phyloP scores from a whole-genome alignment of 1,140 invertebrate genomes.

The Nylanderia fulva region DNA sequence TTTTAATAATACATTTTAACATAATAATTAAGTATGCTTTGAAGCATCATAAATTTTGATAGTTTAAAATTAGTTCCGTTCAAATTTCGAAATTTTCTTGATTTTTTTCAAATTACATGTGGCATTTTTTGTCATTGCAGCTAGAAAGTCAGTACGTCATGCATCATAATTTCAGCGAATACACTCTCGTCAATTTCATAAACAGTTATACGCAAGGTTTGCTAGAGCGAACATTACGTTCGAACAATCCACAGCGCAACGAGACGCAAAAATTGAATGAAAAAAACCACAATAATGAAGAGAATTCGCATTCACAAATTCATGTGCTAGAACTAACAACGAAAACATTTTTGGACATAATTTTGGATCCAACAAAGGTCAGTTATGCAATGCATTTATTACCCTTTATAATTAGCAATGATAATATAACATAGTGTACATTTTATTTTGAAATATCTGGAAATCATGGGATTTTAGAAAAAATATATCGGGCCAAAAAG shows the following conservation, averaged over 20 bases:
- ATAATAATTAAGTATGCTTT: too few relatives aligned
- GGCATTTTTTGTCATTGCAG: constrained; percentile 83
- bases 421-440: not conserved
- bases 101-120: not conserved
- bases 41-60: not conserved
- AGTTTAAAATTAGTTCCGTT: not conserved
- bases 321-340: constrained; percentile 88
- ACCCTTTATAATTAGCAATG: constrained; percentile 4
- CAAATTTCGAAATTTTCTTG: not conserved
- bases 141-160: constrained; percentile 90
- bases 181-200: constrained; percentile 88
- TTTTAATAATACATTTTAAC: not conserved
- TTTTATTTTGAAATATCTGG: too few relatives aligned
- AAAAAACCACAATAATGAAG: constrained; percentile 67
- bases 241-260: constrained; percentile 75
- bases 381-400: constrained; percentile 15
- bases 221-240: constrained; percentile 86
- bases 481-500: too few relatives aligned
- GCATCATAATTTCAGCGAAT: constrained; percentile 86
- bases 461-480: too few relatives aligned
- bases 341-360: constrained; percentile 84
- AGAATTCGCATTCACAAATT: constrained; percentile 74
- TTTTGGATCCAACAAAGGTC: constrained; percentile 83
- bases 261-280: constrained; percentile 71
- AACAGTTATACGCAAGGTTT: constrained; percentile 88